Base-by-base conservation (phyloP, 2,797 vertebrate species). In the Podargus strigoides region DNA sequence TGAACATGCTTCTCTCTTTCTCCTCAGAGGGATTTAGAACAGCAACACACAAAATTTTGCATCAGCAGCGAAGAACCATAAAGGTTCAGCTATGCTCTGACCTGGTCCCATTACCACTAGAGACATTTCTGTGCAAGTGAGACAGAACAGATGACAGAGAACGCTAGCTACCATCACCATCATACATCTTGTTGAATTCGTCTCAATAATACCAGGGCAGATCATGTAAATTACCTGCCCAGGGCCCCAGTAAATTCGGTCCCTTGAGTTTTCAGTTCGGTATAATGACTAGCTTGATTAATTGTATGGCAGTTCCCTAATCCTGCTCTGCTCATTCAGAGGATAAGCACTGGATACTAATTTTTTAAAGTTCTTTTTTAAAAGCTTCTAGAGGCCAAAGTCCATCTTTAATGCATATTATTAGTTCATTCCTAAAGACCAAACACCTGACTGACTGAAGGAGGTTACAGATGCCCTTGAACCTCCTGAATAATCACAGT, bases 241-340 rank as follows among this genome's bases (percentile, higher is more conserved):
- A 47, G 21, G 27, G 75, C 50, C 50, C 68, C 24, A 74, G 30
- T 60, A 87, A 80, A 37, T 77, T 80, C 85, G 49, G 56, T 89
- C 72, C 53, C 64, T 70, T 0, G 5, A 83, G 87, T 87, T 90
- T 85, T 87, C 44, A 36, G 49, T 52, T 70, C 66, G n/a, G 49
- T 77, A 77, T 85, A 90, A 94, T 94, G 47, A 82, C 32, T 32
- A 46, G 53, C 18, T 83, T 87, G 85, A 95, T 93, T 87, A 84
- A 93, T 87, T 3, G 4, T 18, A 68, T 56, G 6, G 30, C 86
- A 87, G 81, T 26, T 84, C 39, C 11, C 39, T 79, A 56, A 85
- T 76, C 64, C 49, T 83, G 47, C 59, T 80, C 36, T 77, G 42
- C 26, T 90, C n/a, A 10, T 56, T 77, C 56, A 37, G 41, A 89